A percentile compares a stretch with the other conserved stretches of the same genome.
Evolutionary conservation across 2,888 invertebrate species (phyloP).

Genomic region (Athripsodes cinereus): DNA sequence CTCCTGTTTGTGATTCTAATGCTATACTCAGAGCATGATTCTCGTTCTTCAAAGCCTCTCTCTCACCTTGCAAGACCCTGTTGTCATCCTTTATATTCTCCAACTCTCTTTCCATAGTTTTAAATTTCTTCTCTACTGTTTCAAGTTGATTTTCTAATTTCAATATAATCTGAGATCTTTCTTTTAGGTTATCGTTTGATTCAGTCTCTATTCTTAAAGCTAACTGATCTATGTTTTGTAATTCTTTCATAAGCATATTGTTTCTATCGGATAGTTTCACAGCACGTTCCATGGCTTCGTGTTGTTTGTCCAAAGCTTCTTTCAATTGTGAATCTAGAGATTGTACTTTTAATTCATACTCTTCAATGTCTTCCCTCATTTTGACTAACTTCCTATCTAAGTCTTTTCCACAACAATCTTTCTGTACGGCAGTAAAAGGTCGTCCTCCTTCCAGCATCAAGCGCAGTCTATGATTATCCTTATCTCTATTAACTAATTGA

Average conservation of each 20-base stretch:
- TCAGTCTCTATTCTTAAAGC: constrained; percentile 72
- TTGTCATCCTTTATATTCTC: constrained; percentile 30
- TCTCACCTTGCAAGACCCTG: constrained; percentile 29
- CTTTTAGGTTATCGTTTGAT: constrained; percentile 62
- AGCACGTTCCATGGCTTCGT: constrained; percentile 76
- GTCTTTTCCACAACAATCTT: constrained; percentile 60
- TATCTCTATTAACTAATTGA: constrained; percentile 53
- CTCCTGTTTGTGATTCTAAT: constrained; percentile 34
- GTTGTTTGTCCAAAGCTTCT: constrained; percentile 60
- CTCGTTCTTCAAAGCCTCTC: constrained; percentile 30
- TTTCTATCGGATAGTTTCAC: constrained; percentile 68
- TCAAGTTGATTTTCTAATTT: constrained; percentile 51
- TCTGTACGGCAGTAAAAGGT: constrained; percentile 55
- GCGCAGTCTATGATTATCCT: constrained; percentile 64
- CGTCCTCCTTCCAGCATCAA: constrained; percentile 67
- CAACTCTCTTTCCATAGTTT: constrained; percentile 57
- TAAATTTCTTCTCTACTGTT: constrained; percentile 48
- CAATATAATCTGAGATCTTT: constrained; percentile 55
- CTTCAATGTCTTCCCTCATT: constrained; percentile 53
- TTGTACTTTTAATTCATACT: constrained; percentile 54
- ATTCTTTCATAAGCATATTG: constrained; percentile 61
- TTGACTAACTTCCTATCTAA: constrained; percentile 50
- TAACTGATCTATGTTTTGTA: constrained; percentile 66
- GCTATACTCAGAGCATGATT: constrained; percentile 32
- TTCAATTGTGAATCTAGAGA: constrained; percentile 43